Evolutionary conservation across 2,113 vertebrate genomes (phyloP).

Genomic region (Nothocercus julius): DNA sequence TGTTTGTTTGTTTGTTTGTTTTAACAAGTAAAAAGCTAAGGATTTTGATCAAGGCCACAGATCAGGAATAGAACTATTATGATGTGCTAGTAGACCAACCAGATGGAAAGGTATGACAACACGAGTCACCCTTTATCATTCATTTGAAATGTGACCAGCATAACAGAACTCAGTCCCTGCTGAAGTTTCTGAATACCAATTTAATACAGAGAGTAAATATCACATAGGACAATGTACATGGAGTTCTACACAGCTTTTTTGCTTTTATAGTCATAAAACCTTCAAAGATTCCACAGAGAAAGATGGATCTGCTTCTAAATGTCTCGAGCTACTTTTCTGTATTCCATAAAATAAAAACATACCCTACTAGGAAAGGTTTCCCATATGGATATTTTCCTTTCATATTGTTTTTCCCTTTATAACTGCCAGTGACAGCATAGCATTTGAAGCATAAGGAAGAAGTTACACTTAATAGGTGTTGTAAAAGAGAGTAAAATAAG

Average conservation of each 20-base stretch:
- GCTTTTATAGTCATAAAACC: background rate
- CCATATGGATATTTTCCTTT: conserved; percentile 11
- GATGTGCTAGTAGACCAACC: background rate
- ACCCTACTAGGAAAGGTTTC: background rate
- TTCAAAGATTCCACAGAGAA: background rate
- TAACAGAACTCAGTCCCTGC: background rate
- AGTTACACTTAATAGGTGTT: background rate
- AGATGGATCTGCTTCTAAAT: background rate
- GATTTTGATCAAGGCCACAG: background rate
- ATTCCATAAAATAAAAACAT: background rate
- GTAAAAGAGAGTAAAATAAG: conserved; percentile 48
- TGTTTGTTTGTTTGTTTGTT: background rate
- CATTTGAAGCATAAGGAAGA: conserved; percentile 18
- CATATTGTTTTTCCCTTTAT: conserved; percentile 35
- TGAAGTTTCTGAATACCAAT: background rate
- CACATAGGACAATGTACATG: background rate
- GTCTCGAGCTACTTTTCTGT: background rate
- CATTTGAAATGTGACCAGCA: background rate
- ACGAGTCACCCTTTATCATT: background rate
- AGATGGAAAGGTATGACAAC: background rate
- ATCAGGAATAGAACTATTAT: background rate
- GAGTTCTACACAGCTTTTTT: background rate
- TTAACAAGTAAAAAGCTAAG: background rate
- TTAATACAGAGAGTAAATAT: background rate
- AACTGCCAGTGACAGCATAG: background rate